Evolutionary conservation across 35 echinoderm and acorn worm genomes (phyloP).

Genomic region (Holothuria glaberrima): DNA sequence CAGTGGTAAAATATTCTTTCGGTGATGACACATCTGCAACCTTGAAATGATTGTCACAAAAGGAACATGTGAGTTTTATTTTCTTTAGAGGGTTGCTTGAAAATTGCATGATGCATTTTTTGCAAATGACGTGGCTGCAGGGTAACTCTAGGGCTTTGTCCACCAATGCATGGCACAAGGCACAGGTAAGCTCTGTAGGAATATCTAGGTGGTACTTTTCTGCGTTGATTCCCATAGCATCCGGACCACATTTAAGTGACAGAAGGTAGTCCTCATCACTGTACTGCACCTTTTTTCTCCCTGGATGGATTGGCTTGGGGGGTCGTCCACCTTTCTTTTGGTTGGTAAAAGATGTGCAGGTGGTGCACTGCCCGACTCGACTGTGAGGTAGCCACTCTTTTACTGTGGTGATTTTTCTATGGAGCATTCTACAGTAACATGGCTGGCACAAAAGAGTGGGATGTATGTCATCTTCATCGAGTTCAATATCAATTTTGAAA

Average conservation of each 20-base stretch:
- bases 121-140: neutral
- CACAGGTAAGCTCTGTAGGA: neutral
- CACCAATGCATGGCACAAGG: neutral
- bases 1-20: neutral
- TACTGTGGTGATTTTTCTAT: neutral
- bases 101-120: neutral
- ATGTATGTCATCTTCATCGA: slow-evolving; percentile 3
- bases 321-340: neutral
- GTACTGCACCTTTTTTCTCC: neutral
- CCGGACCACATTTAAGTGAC: neutral
- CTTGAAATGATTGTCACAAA: neutral
- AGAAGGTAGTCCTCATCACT: neutral
- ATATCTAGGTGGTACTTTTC: neutral
- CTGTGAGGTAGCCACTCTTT: neutral
- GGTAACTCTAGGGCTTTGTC: neutral
- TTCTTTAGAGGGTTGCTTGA: neutral
- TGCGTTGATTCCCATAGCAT: neutral
- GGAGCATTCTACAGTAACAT: neutral
- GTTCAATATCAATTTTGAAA: neutral
- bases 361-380: neutral
- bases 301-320: neutral
- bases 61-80: slow-evolving; percentile 12
- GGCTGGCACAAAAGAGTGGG: neutral
- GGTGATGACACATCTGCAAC: neutral
- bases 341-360: neutral